Base-by-base conservation (phyloP, 2,797 vertebrate species). In the Falco biarmicus region DNA sequence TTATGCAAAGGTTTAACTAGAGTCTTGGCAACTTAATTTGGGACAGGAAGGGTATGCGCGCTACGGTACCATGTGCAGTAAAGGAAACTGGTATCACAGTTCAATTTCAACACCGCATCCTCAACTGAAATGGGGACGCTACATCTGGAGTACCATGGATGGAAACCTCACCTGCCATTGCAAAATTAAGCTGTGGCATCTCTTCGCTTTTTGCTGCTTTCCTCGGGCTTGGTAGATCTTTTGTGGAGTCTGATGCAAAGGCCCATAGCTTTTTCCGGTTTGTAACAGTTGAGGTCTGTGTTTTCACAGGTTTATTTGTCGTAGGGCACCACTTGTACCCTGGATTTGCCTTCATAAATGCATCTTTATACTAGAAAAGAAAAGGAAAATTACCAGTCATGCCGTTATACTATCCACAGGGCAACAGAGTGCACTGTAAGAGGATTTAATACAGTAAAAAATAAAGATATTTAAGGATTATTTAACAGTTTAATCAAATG, bases 261-360 rank as follows among this genome's bases (percentile, higher is more conserved):
- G 99, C 98, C 99, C 99, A 99, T 28, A 99, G 98, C 87, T 99
- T 99, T 97, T 99, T 99, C 92, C 99, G 98, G 82, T 98, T 97
- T 61, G 98, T 98, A 93, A 99, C 98, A 70, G 98, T 96, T 85
- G 98, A 98, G 78, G 99, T 92, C 43, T 99, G 98, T 68, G 98
- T 99, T 97, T 99, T 99, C 60, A 99, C 98, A 79, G 99, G 99
- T 98, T 99, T 99, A 98, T 99, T 99, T 97, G 99, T 99, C 81
- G 99, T 98, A 61, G 99, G 99, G 98, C 99, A 99, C 99, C 99
- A 99, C 97, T 99, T 99, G 97, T 99, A 99, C 87, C 99, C 99
- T 26, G 99, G 99, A 90, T 99, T 99, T 66, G 99, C 99, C 98
- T 99, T 99, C 99, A 99, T 99, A 96, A 99, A 99, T 47, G 99